These are phyloP conservation scores for Cetonia aurata DNA, from an alignment of 2,888 invertebrate species.

Conservation along the genomic window DNA sequence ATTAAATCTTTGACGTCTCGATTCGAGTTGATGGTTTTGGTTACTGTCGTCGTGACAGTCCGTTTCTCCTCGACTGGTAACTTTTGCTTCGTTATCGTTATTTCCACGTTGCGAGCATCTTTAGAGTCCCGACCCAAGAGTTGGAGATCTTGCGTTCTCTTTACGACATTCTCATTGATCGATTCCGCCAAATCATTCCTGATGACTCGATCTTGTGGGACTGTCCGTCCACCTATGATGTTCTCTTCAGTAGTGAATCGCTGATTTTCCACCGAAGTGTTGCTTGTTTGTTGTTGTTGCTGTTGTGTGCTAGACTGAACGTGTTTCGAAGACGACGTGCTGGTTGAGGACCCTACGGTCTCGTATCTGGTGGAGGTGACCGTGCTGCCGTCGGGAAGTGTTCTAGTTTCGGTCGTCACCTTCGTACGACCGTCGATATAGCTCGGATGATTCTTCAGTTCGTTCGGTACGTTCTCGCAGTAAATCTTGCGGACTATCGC, in stretches of 20 bases:
- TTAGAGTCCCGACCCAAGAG: slow-evolving; percentile 33
- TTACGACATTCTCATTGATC: slow-evolving; percentile 22
- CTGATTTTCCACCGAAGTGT: slow-evolving; percentile 44
- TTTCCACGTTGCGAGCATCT: slow-evolving; percentile 5
- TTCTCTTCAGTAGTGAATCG: slow-evolving; percentile 30
- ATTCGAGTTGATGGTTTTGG: slow-evolving; percentile 33
- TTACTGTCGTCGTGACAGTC: slow-evolving; percentile 5
- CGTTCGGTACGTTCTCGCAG: slow-evolving; percentile 58
- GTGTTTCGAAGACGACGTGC: slow-evolving; percentile 51
- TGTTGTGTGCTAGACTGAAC: slow-evolving; percentile 25
- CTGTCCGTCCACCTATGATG: neutral
- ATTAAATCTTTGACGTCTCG: slow-evolving; percentile 44
- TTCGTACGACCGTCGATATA: slow-evolving; percentile 74
- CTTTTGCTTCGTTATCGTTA: slow-evolving; percentile 4
- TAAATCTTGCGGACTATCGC: slow-evolving; percentile 52
- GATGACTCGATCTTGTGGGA: neutral
- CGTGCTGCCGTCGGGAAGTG: slow-evolving; percentile 75
- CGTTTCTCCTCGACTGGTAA: neutral
- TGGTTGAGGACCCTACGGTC: slow-evolving; percentile 63
- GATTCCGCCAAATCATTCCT: neutral
- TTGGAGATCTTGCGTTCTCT: slow-evolving; percentile 53
- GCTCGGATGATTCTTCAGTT: slow-evolving; percentile 59
- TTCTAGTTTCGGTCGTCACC: slow-evolving; percentile 76
- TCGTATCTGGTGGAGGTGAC: slow-evolving; percentile 79
- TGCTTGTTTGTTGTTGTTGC: slow-evolving; percentile 50